These are phyloP conservation scores for Anolis carolinensis DNA, from an alignment of 2,113 vertebrate species.

Conservation along the genomic window DNA sequence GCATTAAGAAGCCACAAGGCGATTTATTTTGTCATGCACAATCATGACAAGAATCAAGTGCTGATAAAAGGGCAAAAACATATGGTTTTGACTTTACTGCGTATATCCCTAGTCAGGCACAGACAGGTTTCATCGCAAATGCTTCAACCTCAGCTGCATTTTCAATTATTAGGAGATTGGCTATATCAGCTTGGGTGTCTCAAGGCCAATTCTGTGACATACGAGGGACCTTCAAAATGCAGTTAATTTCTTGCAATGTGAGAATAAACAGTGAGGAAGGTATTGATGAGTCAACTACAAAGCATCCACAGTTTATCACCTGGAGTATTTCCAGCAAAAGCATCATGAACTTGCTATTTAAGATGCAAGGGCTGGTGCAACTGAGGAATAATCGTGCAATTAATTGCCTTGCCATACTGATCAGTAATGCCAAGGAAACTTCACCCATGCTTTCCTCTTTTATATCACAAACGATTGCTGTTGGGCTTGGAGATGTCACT, in stretches of 20 bases:
- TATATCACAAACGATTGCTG: neutral
- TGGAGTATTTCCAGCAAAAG: neutral
- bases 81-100: constrained; percentile 51
- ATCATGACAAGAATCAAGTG: constrained; percentile 60
- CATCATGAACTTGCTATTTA: neutral
- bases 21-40: constrained; percentile 67
- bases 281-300: neutral
- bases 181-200: neutral
- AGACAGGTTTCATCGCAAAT: constrained; percentile 9
- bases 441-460: neutral
- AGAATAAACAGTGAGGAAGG: no score
- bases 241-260: neutral
- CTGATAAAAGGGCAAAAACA: constrained; percentile 58
- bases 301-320: neutral
- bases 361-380: neutral
- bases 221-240: neutral
- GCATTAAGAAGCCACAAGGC: constrained; percentile 73
- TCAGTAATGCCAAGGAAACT: neutral
- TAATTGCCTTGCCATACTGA: neutral
- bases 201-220: neutral
- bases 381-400: neutral
- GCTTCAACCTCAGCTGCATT: constrained; percentile 5
- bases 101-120: constrained; percentile 20
- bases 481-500: neutral
- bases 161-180: neutral